Evolutionary conservation across 2,797 vertebrate genomes (phyloP), one percentile per base, ranked within the genome.

Genomic region (Picus viridis): DNA sequence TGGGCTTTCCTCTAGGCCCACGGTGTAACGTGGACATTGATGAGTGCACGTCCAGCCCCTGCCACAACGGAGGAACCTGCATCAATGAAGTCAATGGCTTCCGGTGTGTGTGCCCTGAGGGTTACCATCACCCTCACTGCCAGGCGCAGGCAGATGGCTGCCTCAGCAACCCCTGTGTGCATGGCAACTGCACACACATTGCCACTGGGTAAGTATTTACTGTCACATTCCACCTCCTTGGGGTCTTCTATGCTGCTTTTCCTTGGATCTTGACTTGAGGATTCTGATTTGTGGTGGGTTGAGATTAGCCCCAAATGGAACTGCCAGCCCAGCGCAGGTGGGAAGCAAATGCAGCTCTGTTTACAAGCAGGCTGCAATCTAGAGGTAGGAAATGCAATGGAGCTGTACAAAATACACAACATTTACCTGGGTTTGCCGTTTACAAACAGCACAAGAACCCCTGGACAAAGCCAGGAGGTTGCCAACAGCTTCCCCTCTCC

Each of bases 51-150:
- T 99, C 99, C 63, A 98, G 96, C 91, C 99, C 99, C 2, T 99
- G 99, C 82, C 98, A 98, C 90, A 99, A 98, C 12, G 99, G 99
- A 1, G 99, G 99, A 6, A 99, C 98, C 0, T 99, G 99, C 19
- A 22, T 97, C 39, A 98, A 99, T 17, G 98, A 98, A 73, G 93
- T 98, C 75, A 99, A 99, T 1, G 97, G 98, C 16, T 99, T 99
- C 82, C 92, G 96, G 8, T 99, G 99, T 71, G 61, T 97, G 6
- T 99, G 99, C 91, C 99, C 98, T 0, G 97, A 98, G 34, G 98
- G 98, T 6, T 98, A 98, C 70, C 98, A 99, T 30, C 98, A 98
- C 15, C 98, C 98, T 19, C 96, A 98, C 95, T 99, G 99, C 93
- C 98, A 98, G 82, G 97, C 98, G 0, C 99, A 98, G 89, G 98